Evolutionary conservation across 2,888 invertebrate species (phyloP).

Genomic region (Drosophila atripex): DNA sequence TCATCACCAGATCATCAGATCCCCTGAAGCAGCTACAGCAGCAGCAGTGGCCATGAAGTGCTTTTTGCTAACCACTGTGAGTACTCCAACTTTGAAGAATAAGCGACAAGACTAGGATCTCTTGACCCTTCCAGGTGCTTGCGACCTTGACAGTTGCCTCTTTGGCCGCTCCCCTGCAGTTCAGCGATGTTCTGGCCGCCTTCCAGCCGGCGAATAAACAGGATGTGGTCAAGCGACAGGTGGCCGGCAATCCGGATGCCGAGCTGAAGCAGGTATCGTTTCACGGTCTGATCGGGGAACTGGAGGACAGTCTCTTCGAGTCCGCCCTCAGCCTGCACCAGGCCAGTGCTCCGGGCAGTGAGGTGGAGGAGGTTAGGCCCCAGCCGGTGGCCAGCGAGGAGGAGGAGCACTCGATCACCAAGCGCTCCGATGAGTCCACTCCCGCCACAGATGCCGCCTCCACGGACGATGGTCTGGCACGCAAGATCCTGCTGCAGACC

Average conservation of each 20-base stretch:
- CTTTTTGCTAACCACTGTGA: constrained; percentile 65
- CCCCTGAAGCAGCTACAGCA: constrained; percentile 10
- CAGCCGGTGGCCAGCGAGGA: constrained; percentile 10
- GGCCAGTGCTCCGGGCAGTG: constrained; percentile 59
- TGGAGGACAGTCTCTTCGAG: constrained; percentile 78
- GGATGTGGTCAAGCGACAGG: constrained; percentile 71
- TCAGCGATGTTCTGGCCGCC: constrained; percentile 60
- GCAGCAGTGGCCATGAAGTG: constrained; percentile 65
- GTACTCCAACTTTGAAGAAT: constrained; percentile 30
- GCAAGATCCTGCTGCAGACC: constrained; percentile 68
- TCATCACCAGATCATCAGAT: constrained; percentile 13
- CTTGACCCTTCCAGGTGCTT: constrained; percentile 53
- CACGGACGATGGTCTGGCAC: constrained; percentile 40
- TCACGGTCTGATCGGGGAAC: constrained; percentile 75
- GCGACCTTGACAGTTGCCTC: constrained; percentile 36
- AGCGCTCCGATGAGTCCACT: constrained; percentile 52
- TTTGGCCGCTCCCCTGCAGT: constrained; percentile 62
- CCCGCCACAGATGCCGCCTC: background rate
- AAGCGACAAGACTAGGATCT: background rate
- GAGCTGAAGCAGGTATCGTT: constrained; percentile 76
- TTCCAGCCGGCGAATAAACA: constrained; percentile 41
- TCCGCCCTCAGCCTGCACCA: constrained; percentile 76
- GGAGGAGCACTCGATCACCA: constrained; percentile 46
- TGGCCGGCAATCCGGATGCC: constrained; percentile 59
- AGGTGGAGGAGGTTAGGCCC: constrained; percentile 55